Evolutionary conservation across 2,888 invertebrate genomes (phyloP).

Genomic region (Tuta absoluta): DNA sequence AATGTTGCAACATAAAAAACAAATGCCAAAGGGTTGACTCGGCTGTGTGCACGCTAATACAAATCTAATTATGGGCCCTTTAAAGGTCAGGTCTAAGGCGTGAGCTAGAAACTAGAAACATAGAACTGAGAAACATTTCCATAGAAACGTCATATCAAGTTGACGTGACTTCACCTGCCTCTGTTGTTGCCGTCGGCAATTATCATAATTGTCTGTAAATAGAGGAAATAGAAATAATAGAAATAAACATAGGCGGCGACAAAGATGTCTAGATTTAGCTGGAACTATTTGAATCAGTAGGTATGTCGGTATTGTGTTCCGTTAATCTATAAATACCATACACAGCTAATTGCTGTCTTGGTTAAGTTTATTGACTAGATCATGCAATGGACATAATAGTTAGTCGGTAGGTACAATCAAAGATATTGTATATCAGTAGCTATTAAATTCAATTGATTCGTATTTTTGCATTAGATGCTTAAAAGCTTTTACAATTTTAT

Average conservation of each 20-base stretch:
- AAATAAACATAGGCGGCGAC: slow-evolving; percentile 41
- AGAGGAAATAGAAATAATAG: slow-evolving; percentile 53
- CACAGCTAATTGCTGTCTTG: background rate
- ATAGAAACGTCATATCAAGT: slow-evolving; percentile 25
- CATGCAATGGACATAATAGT: background rate
- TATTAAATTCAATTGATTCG: background rate
- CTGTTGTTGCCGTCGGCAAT: slow-evolving; percentile 30
- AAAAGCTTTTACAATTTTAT: background rate
- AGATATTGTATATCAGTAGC: background rate
- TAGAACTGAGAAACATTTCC: slow-evolving; percentile 17
- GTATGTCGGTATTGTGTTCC: slow-evolving; percentile 24
- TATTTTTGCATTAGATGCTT: background rate
- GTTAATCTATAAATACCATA: background rate
- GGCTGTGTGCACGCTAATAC: slow-evolving; percentile 16
- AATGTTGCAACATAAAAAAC: slow-evolving; percentile 22
- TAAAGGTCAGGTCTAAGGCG: slow-evolving; percentile 22
- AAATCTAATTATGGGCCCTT: slow-evolving; percentile 20
- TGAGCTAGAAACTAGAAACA: slow-evolving; percentile 14
- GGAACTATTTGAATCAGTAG: slow-evolving; percentile 34
- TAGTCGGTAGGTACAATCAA: background rate
- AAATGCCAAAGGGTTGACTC: slow-evolving; percentile 24
- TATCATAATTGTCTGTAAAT: slow-evolving; percentile 56
- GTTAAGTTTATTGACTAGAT: background rate
- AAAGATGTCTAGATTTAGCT: slow-evolving; percentile 38
- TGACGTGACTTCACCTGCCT: slow-evolving; percentile 29